Base-by-base conservation (phyloP, 2,797 vertebrate genomes). In the Enteromius viviparus region DNA sequence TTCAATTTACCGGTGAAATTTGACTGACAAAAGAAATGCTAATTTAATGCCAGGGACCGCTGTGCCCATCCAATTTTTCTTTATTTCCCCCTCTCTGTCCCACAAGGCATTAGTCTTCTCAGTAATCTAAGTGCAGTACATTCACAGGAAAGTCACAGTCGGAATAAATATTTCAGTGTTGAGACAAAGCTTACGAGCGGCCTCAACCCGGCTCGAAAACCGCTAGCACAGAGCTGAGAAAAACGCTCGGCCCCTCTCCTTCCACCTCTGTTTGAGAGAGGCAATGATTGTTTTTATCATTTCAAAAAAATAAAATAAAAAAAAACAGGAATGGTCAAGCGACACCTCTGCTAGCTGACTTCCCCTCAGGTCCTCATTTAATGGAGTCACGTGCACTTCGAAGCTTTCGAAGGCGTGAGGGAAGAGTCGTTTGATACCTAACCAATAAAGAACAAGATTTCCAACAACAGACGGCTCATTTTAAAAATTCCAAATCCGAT, bases 111-210 rank as follows among this genome's bases (percentile, higher is more conserved):
- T 93, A 93, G 93, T 92, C 91, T 93, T 93, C 83, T 90, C 91
- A 90, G 92, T 94, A 91, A 92, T 94, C 93, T 94, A 94, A 95
- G 93, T 94, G 94, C 93, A 93, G 93, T 94, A 93, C 94, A 93
- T 94, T 94, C 93, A 93, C 75, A 92, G 94, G 91, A 92, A 94
- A 92, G 93, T 93, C 93, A 93, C 92, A 94, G 94, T 94, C 92
- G 91, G 91, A 93, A 94, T 93, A 93, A 93, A 94, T 93, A 93
- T 93, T 93, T 93, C 93, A 93, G 91, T 90, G 92, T 91, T 91
- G 89, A 70, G 82, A 83, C 71, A 82, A 74, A 78, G 75, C 82
- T 78, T 83, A 62, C 40, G 53, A 78, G 55, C 76, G 49, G 71
- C 76, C 74, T 70, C 69, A 77, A 55, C 77, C 78, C 17, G 19